A percentile compares a stretch with the other conserved stretches of the same genome.
Conservation (phyloP, 2,113 vertebrate species). For the Otus sunia region DNA sequence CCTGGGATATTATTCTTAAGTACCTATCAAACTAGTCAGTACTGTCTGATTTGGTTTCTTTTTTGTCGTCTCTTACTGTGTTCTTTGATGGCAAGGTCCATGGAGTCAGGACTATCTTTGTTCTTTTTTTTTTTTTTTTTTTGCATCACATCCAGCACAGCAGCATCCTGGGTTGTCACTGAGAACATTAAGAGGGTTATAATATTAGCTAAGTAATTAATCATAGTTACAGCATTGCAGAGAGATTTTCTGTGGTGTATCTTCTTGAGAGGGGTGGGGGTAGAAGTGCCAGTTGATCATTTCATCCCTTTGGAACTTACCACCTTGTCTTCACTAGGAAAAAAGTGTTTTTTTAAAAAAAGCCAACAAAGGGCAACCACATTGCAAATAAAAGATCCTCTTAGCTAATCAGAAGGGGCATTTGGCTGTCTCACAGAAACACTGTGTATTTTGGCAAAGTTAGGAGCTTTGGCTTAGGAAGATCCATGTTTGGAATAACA, state of each 20-base stretch:
- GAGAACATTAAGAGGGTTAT: background rate
- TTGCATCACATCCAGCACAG: background rate
- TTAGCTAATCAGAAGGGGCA: constrained; percentile 7
- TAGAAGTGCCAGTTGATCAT: background rate
- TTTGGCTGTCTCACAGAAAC: constrained; percentile 39
- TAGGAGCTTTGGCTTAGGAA: constrained; percentile 33
- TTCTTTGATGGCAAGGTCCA: background rate
- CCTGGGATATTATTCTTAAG: background rate
- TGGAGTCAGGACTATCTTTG: background rate
- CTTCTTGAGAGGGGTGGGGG: background rate
- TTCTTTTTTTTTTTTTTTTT: background rate
- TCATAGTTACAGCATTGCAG: background rate
- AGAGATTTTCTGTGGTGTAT: background rate
- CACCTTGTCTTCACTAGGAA: background rate
- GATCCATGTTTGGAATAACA: constrained; percentile 36
- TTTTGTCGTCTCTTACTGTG: background rate
- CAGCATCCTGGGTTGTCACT: background rate
- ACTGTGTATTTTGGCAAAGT: constrained; percentile 43
- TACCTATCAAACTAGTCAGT: background rate
- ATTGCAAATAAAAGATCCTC: constrained; percentile 1
- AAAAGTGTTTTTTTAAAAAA: background rate
- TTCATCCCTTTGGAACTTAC: background rate
- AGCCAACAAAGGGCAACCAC: background rate
- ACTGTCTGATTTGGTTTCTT: background rate
- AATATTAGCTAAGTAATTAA: background rate